Evolutionary conservation across 2,888 invertebrate species (phyloP).

Genomic region (Zootermopsis nevadensis): DNA sequence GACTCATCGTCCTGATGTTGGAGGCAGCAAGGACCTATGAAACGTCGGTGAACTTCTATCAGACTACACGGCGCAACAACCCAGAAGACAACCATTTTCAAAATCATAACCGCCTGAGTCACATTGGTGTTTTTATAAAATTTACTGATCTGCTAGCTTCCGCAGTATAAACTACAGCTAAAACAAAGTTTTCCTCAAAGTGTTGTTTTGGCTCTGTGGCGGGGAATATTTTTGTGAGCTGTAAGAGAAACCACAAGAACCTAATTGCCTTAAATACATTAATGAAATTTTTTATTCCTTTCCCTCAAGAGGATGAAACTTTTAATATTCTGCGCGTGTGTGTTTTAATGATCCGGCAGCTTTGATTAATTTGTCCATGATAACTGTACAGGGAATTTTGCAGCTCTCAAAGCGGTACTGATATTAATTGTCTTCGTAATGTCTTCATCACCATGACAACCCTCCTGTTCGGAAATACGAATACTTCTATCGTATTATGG

Average conservation of each 20-base stretch:
- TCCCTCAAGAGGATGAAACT: constrained; percentile 33
- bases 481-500: no score
- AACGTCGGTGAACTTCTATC: no score
- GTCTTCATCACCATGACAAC: no score
- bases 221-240: background rate
- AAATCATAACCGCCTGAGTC: no score
- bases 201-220: background rate
- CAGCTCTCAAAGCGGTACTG: background rate
- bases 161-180: background rate
- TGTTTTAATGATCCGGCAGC: constrained; percentile 19
- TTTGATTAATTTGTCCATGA: constrained; percentile 15
- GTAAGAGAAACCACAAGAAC: constrained; percentile 18
- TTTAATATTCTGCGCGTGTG: constrained; percentile 27
- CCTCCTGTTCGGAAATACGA: no score
- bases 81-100: no score
- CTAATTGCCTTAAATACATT: constrained; percentile 37
- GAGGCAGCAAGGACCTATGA: no score
- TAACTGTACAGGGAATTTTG: background rate
- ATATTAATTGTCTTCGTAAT: background rate
- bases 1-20: no score
- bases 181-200: background rate
- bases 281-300: constrained; percentile 36
- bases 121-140: no score
- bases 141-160: no score
- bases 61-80: no score